Conservation (phyloP, 2,113 vertebrate species). For the Charina bottae region DNA sequence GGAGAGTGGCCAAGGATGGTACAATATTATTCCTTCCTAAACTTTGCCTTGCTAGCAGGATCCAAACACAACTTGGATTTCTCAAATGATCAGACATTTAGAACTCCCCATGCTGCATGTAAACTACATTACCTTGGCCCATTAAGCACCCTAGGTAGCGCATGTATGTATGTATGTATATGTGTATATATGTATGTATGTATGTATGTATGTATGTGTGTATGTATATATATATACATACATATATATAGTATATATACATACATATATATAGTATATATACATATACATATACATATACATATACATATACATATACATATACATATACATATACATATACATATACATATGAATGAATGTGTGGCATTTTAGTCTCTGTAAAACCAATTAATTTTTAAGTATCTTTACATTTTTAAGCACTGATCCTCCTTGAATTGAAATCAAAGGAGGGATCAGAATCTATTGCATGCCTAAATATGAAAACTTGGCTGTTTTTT, state of each 20-base stretch:
- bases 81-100: neutral
- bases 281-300: too few relatives aligned
- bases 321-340: too few relatives aligned
- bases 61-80: neutral
- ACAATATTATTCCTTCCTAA: neutral
- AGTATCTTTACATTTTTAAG: neutral
- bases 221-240: too few relatives aligned
- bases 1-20: neutral
- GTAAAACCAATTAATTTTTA: neutral
- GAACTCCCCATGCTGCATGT: neutral
- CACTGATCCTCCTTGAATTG: neutral
- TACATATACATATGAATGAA: neutral
- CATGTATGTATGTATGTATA: too few relatives aligned
- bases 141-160: neutral
- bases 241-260: too few relatives aligned
- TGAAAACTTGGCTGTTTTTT: neutral
- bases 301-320: too few relatives aligned
- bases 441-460: neutral
- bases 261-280: too few relatives aligned
- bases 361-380: neutral
- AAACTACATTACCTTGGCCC: neutral
- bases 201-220: too few relatives aligned
- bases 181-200: too few relatives aligned
- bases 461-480: neutral
- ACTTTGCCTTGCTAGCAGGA: neutral